Base-by-base conservation (phyloP, 2,113 vertebrate genomes). In the Noturus placidus region DNA sequence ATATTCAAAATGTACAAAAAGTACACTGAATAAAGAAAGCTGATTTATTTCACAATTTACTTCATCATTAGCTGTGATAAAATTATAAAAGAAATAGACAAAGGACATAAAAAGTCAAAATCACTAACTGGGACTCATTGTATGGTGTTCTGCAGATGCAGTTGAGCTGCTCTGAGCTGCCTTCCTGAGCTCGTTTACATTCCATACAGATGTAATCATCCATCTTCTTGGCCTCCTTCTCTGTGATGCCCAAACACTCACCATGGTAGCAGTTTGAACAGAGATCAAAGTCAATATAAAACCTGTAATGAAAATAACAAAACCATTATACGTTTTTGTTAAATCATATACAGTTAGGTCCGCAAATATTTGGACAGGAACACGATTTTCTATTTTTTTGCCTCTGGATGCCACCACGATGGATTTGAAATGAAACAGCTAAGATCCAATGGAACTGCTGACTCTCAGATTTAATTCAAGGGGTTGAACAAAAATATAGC, bases 221-320 rank as follows among this genome's bases (percentile, higher is more conserved):
- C 96, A 99, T 94, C 97, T 99, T 99, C 96, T 99, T 98, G 93
- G 98, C 98, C 94, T 99, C 98, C 94, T 99, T 99, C 96, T 99
- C 98, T 52, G 98, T 98, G 96, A 99, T 98, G 91, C 98, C 98
- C 91, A 99, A 98, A 92, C 98, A 99, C 85, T 96, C 97, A 84
- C 98, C 98, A 89, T 99, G 98, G 96, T 98, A 99, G 98, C 98
- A 99, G 97, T 99, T 99, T 95, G 98, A 98, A 96, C 98, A 99
- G 93, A 99, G 96, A 96, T 99, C 98, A 93, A 97, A 99, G 90
- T 98, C 98, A 89, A 99, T 99, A 96, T 99, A 99, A 95, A 99
- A 99, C 96, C 98, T 99, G 95, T 93, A 93, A 42, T 38, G 46
- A 79, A 11, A 38, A 30, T 84, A 56, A 54, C 56, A 79, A n/a